phyloP scores from a whole-genome alignment of 2,888 invertebrate genomes.

The Steinernema carpocapsae region DNA sequence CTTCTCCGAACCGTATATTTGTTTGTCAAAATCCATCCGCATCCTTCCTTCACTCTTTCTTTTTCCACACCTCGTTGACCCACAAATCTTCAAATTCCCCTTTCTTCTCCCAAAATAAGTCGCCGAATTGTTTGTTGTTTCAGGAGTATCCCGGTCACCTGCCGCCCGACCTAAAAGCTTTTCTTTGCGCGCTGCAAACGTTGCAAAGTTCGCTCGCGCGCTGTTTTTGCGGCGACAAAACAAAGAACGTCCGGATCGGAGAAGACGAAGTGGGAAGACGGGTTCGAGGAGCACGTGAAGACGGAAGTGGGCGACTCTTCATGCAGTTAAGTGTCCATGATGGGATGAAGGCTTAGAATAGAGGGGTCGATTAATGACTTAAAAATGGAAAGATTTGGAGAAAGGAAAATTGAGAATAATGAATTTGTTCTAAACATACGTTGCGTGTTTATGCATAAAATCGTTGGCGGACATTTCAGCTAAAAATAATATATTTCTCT shows the following conservation, averaged over 20 bases:
- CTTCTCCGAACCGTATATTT: too few species aligned
- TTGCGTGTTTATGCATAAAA: too few species aligned
- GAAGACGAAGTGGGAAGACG: neutral
- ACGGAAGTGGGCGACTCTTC: neutral
- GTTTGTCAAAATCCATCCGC: neutral
- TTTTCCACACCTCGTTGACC: constrained; percentile 15
- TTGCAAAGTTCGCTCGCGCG: constrained; percentile 16
- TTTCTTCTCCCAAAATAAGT: neutral
- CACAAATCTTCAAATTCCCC: constrained; percentile 12
- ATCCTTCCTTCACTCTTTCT: neutral
- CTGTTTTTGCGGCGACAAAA: constrained; percentile 30
- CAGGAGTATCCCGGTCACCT: neutral
- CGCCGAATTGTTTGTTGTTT: neutral
- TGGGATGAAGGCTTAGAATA: too few species aligned
- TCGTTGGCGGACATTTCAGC: too few species aligned
- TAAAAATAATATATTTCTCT: too few species aligned
- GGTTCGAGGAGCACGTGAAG: neutral
- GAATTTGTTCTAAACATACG: too few species aligned
- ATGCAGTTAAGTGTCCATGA: too few species aligned
- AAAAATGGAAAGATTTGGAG: too few species aligned
- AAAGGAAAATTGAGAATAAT: too few species aligned
- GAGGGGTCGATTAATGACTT: too few species aligned
- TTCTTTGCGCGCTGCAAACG: constrained; percentile 29
- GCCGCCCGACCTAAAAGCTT: neutral
- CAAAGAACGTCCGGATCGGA: neutral